These are phyloP conservation scores for Diaphora mendica DNA, from an alignment of 2,888 invertebrate species.

Conservation along the genomic window DNA sequence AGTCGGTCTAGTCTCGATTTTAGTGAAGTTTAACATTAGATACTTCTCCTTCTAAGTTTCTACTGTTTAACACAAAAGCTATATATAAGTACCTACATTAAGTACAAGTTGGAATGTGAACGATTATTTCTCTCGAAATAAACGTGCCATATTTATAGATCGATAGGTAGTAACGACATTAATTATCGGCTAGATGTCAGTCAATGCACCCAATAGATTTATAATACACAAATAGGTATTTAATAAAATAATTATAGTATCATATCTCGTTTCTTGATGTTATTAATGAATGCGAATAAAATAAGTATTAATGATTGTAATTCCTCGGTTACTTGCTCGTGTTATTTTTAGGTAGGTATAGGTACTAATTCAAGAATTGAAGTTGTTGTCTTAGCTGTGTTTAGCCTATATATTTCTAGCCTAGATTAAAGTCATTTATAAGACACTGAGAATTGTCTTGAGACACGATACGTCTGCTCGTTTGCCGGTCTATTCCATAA, in stretches of 20 bases:
- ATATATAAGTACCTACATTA: neutral
- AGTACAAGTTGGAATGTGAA: neutral
- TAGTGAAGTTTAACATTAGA: neutral
- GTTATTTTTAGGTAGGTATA: slow-evolving; percentile 18
- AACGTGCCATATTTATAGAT: neutral
- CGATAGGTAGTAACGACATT: neutral
- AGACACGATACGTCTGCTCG: too few relatives aligned
- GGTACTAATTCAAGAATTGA: slow-evolving; percentile 46
- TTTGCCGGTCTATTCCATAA: too few relatives aligned
- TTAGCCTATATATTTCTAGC: slow-evolving; percentile 16
- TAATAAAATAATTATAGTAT: neutral
- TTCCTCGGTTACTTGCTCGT: slow-evolving; percentile 16
- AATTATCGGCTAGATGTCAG: slow-evolving; percentile 4
- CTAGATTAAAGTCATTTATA: neutral
- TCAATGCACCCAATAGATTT: slow-evolving; percentile 5
- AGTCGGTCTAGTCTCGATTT: too few relatives aligned
- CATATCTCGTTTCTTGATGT: slow-evolving; percentile 28
- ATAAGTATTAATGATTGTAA: slow-evolving; percentile 8
- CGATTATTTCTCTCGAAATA: neutral
- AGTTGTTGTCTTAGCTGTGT: slow-evolving; percentile 33
- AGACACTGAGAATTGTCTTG: too few relatives aligned
- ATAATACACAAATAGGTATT: slow-evolving; percentile 1
- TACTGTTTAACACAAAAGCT: neutral
- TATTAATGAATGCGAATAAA: slow-evolving; percentile 18
- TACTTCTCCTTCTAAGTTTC: too few relatives aligned